These are phyloP conservation scores for Synanthedon andrenaeformis DNA, from an alignment of 2,888 invertebrate species.

Conservation along the genomic window DNA sequence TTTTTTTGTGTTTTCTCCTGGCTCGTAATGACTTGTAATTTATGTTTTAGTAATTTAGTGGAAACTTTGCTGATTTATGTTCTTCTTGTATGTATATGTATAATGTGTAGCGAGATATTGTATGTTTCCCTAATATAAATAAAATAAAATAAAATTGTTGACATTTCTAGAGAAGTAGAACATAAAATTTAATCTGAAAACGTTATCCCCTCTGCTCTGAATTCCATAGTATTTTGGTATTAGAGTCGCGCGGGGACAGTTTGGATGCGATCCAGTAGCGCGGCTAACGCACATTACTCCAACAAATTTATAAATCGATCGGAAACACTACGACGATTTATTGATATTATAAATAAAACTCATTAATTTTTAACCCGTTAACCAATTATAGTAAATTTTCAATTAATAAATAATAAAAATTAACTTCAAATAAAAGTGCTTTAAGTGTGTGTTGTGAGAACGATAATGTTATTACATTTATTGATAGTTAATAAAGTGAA, in stretches of 20 bases:
- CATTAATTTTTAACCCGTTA: too few species aligned
- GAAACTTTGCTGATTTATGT: too few species aligned
- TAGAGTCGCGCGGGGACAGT: constrained; percentile 58
- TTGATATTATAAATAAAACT: background rate
- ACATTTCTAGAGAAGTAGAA: background rate
- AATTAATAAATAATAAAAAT: too few species aligned
- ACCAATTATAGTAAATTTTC: too few species aligned
- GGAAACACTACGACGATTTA: background rate
- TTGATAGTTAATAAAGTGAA: background rate
- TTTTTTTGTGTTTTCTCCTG: too few species aligned
- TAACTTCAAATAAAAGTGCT: background rate
- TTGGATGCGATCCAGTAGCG: constrained; percentile 61
- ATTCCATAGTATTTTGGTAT: constrained; percentile 61
- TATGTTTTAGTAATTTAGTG: too few species aligned
- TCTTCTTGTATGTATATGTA: too few species aligned
- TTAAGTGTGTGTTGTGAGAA: background rate
- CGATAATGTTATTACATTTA: background rate
- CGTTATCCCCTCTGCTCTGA: constrained; percentile 44
- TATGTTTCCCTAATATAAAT: too few species aligned
- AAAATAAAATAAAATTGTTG: too few species aligned
- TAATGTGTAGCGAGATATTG: too few species aligned
- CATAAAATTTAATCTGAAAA: background rate
- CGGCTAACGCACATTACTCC: constrained; percentile 28
- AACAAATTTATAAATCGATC: constrained; percentile 3
- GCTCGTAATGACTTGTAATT: too few species aligned